These are phyloP conservation scores for Solea solea DNA, from an alignment of 2,113 vertebrate species.

Conservation along the genomic window DNA sequence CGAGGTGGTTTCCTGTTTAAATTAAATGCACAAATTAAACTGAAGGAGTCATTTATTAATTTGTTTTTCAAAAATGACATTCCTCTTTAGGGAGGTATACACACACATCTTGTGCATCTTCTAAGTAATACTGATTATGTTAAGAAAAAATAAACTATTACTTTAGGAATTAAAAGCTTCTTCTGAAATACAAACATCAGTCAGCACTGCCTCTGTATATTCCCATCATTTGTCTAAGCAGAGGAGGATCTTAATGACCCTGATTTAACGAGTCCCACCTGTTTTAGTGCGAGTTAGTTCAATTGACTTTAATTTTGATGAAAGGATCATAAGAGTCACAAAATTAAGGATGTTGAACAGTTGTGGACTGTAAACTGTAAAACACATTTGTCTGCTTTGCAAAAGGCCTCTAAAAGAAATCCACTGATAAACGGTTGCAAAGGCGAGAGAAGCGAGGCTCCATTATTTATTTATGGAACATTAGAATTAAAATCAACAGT, in stretches of 20 bases:
- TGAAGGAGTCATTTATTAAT: not conserved
- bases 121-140: too few species aligned
- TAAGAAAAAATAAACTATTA: too few species aligned
- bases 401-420: too few species aligned
- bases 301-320: not conserved
- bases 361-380: too few species aligned
- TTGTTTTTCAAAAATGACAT: too few species aligned
- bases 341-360: not conserved
- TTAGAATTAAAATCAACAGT: not conserved
- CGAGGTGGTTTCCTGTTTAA: not conserved
- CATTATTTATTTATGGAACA: not conserved
- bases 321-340: not conserved
- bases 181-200: not conserved
- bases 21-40: not conserved
- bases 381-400: too few species aligned
- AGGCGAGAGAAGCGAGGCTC: not conserved
- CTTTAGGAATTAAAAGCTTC: not conserved
- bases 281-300: not conserved
- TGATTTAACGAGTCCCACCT: not conserved
- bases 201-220: not conserved
- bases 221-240: not conserved
- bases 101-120: too few species aligned
- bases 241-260: not conserved
- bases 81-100: too few species aligned
- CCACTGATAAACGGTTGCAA: not conserved